Evolutionary conservation across 2,888 invertebrate species (phyloP).

Genomic region (Phortica magna): DNA sequence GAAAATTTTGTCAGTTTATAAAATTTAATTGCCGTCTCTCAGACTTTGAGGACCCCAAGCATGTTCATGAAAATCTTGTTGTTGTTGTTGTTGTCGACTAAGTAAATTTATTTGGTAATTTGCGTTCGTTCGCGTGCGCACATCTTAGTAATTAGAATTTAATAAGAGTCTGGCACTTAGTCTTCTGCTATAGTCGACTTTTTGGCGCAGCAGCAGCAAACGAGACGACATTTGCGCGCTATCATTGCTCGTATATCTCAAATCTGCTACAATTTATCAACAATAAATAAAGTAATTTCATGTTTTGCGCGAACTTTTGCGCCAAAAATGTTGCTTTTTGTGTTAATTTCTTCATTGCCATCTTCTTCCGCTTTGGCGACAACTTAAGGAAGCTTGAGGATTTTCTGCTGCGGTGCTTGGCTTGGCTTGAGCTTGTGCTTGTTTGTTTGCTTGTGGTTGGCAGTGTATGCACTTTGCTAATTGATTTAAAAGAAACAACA

Average conservation of each 20-base stretch:
- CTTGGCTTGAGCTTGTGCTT: too few relatives aligned
- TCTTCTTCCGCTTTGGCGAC: conserved; percentile 25
- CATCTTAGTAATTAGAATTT: conserved; percentile 44
- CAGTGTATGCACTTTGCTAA: conserved; percentile 67
- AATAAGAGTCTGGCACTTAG: conserved; percentile 51
- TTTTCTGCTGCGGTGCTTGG: too few relatives aligned
- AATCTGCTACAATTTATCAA: conserved; percentile 38
- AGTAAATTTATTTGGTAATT: conserved; percentile 35
- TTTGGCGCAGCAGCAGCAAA: conserved; percentile 46
- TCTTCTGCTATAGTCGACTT: conserved; percentile 47
- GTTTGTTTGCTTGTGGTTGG: conserved; percentile 55
- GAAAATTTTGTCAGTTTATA: conserved; percentile 53
- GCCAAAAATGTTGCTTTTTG: conserved; percentile 47
- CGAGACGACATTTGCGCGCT: background rate
- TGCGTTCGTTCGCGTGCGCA: background rate
- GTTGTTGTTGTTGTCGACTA: conserved; percentile 14
- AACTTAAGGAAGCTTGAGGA: too few relatives aligned
- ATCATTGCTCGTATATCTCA: conserved; percentile 8
- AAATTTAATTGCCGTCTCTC: conserved; percentile 58
- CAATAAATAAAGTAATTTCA: conserved; percentile 46
- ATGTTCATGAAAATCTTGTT: conserved; percentile 4
- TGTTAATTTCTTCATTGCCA: background rate
- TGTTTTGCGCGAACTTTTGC: conserved; percentile 18
- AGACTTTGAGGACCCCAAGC: background rate
- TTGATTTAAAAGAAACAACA: conserved; percentile 58